A percentile compares a stretch with the other conserved stretches of the same genome.
Conservation (phyloP, 2,113 vertebrate genomes). For the Catagonus wagneri region DNA sequence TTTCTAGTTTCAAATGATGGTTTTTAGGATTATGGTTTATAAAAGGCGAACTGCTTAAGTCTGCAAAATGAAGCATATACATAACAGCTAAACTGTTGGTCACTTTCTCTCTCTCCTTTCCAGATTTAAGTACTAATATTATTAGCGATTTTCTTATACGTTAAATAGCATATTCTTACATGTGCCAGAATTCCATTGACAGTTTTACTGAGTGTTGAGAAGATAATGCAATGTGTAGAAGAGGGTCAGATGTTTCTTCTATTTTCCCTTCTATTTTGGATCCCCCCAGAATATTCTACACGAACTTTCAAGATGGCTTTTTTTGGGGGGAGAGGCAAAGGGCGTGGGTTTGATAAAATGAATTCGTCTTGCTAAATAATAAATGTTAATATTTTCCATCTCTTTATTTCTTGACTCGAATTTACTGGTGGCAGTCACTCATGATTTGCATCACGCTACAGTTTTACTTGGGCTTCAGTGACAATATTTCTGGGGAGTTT, state of each 20-base stretch:
- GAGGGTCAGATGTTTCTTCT: constrained; percentile 40
- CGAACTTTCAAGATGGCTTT: constrained; percentile 65
- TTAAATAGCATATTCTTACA: not conserved
- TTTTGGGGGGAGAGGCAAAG: not conserved
- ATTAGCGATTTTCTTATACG: constrained; percentile 47
- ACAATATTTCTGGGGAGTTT: constrained; percentile 75
- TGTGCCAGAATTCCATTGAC: not conserved
- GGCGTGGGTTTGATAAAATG: not conserved
- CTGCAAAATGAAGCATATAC: not conserved
- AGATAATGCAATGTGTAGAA: constrained; percentile 34
- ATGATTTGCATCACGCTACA: constrained; percentile 76
- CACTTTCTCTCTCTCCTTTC: constrained; percentile 20
- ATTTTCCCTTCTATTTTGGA: not conserved
- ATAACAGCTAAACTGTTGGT: not conserved
- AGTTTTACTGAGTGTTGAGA: constrained; percentile 29
- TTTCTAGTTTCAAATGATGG: constrained; percentile 63
- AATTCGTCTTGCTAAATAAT: not conserved
- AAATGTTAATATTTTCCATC: not conserved
- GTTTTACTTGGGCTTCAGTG: constrained; percentile 74
- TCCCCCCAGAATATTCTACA: not conserved
- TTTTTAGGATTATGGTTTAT: constrained; percentile 58
- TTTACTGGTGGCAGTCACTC: constrained; percentile 69
- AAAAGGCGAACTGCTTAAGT: constrained; percentile 3
- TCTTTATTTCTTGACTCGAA: constrained; percentile 72
- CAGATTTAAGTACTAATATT: constrained; percentile 50